phyloP scores from a whole-genome alignment of 2,888 invertebrate genomes.

The Agapostemon virescens region DNA sequence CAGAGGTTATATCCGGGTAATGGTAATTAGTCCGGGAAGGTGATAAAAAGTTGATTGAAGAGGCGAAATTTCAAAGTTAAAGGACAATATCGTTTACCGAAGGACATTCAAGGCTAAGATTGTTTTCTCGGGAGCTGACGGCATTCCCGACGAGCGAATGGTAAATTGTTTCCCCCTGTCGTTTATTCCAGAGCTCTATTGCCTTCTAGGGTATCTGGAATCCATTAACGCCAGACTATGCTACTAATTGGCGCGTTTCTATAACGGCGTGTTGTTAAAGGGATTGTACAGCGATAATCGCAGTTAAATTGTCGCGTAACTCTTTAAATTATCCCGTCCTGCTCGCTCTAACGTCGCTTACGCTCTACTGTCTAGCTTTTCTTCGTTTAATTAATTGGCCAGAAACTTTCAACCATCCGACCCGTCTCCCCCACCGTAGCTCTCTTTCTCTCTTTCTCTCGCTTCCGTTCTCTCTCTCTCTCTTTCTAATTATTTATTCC shows the following conservation, averaged over 20 bases:
- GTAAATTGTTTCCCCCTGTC: conserved; percentile 29
- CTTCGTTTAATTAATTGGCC: conserved; percentile 71
- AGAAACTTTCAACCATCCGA: conserved; percentile 67
- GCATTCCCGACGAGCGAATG: conserved; percentile 18
- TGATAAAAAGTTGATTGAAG: conserved; percentile 7
- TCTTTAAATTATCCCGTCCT: conserved; percentile 62
- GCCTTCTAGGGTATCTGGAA: conserved; percentile 46
- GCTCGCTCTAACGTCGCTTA: conserved; percentile 53
- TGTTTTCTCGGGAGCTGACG: conserved; percentile 13
- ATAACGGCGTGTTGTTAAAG: conserved; percentile 62
- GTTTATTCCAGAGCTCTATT: conserved; percentile 37
- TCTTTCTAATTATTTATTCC: conserved; percentile 70
- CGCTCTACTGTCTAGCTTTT: conserved; percentile 50
- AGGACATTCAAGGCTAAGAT: conserved; percentile 11
- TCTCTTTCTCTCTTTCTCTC: not conserved
- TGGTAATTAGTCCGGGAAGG: not conserved
- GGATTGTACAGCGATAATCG: conserved; percentile 65
- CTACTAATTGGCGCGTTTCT: conserved; percentile 58
- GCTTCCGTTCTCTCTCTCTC: not conserved
- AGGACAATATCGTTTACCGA: not conserved
- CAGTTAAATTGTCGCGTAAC: conserved; percentile 65
- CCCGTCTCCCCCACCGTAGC: conserved; percentile 46
- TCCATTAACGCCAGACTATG: conserved; percentile 47
- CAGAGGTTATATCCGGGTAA: not conserved
- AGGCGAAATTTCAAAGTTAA: not conserved